A percentile compares a stretch with the other conserved stretches of the same genome.
These are phyloP conservation scores for Synodontis membranacea DNA, from an alignment of 2,113 vertebrate species.

Conservation along the genomic window DNA sequence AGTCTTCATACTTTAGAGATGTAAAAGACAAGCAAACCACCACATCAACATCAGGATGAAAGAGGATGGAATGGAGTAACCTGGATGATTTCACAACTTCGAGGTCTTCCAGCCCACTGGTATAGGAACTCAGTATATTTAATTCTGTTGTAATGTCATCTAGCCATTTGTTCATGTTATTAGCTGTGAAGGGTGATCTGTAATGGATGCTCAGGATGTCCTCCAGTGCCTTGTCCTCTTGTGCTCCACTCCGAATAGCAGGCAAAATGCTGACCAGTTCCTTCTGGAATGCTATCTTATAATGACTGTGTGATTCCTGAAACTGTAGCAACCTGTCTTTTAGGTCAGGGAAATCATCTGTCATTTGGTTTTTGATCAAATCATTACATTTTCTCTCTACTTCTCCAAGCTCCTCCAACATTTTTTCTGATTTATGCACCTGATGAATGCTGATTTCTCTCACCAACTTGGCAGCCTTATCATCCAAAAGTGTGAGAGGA, in stretches of 20 bases:
- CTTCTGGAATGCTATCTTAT: constrained; percentile 45
- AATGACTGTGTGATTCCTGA: constrained; percentile 30
- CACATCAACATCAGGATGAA: constrained; percentile 10
- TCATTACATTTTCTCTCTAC: constrained; percentile 59
- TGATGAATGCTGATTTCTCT: constrained; percentile 54
- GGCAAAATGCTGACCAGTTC: constrained; percentile 46
- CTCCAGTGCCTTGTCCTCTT: constrained; percentile 41
- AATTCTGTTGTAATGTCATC: too few relatives aligned
- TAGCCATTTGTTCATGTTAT: too few relatives aligned
- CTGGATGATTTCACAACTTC: not conserved
- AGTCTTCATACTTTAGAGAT: too few relatives aligned
- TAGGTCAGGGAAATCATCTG: constrained; percentile 55
- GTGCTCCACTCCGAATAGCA: too few relatives aligned
- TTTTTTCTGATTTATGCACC: constrained; percentile 35
- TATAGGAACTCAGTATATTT: too few relatives aligned
- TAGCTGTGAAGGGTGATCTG: too few relatives aligned
- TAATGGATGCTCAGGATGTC: too few relatives aligned
- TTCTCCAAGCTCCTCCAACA: constrained; percentile 56
- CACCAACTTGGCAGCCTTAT: constrained; percentile 55
- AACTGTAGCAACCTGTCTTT: constrained; percentile 49
- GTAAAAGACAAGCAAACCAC: too few relatives aligned
- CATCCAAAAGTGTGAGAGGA: constrained; percentile 59
- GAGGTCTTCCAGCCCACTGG: constrained; percentile 45
- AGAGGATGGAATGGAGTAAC: not conserved
- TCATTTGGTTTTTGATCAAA: constrained; percentile 11